Base-by-base conservation (phyloP, 2,888 invertebrate species). In the Dimorphilus gyrociliatus region DNA sequence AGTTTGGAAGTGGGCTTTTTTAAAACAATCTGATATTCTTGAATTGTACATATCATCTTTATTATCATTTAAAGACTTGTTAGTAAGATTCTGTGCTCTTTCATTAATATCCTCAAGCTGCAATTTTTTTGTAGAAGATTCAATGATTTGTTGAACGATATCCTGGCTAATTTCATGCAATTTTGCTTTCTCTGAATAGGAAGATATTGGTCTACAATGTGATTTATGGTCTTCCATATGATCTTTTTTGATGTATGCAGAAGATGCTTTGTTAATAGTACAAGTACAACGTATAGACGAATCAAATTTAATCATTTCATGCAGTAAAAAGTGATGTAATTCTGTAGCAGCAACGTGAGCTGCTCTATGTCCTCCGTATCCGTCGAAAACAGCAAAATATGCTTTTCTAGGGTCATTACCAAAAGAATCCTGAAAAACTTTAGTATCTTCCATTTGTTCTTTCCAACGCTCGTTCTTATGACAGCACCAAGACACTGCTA, bases 291-390 rank as follows among this genome's bases (percentile, higher is more conserved):
- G 46, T 7, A 49, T 51, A 19, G 41, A 40, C 1, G 53, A 48
- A 32, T 58, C 56, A 45, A 57, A 58, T 29, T 53, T 53, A 15
- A 43, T 35, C 47, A 59, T 47, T 35, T 57, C 54, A 23, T 45
- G 41, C 8, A 58, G 38, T 10, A 59, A 37, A 12, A 51, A 39
- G 31, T 47, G 47, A 35, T 59, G 58, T 4, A 59, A 34, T 32
- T 57, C 51, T 25, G 43, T 45, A 4, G 55, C 48, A 0, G 55
- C 53, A 8, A 53, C 41, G 28, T 53, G 49, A 1, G 57, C 53
- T 23, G 59, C 53, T 39, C 48, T 51, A 23, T 41, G 29, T 2
- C 57, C 57, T 42, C 55, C 48, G 33, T 57, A 50, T 3, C 59
- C 59, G 36, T 56, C 56, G 38, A 50, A 59, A 4, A 59, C 18